Conservation (phyloP, 2,888 invertebrate genomes). For the Bimastos eiseni region DNA sequence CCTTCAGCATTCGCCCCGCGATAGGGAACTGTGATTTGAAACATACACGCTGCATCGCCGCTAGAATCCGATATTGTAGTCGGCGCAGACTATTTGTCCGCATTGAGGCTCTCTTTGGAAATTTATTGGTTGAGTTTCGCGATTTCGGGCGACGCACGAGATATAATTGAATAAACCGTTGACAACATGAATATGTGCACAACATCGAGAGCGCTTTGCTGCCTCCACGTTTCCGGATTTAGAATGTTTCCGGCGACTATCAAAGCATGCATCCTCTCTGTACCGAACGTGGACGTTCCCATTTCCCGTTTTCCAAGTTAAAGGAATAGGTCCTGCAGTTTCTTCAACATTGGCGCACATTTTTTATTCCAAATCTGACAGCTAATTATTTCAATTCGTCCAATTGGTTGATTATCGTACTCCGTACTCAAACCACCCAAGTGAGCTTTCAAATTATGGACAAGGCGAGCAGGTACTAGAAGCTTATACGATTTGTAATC, state of each 20-base stretch:
- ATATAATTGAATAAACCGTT: not conserved
- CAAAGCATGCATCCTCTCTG: not conserved
- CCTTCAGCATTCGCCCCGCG: constrained; percentile 4
- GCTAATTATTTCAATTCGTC: not conserved
- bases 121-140: not conserved
- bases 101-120: not conserved
- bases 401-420: not conserved
- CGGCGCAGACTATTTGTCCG: not conserved
- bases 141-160: not conserved
- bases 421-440: not conserved
- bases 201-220: not conserved
- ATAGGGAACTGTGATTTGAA: not conserved
- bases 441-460: not conserved
- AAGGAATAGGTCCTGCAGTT: not conserved
- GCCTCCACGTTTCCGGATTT: not conserved
- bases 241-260: not conserved
- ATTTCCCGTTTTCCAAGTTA: not conserved
- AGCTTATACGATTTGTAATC: not conserved
- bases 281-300: not conserved
- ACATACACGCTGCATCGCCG: not conserved
- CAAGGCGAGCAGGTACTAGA: not conserved
- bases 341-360: not conserved
- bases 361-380: not conserved
- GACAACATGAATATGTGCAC: not conserved
- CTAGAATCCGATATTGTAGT: not conserved